Base-by-base conservation (phyloP, 1,140 invertebrate species). In the Anthonomus grandis region DNA sequence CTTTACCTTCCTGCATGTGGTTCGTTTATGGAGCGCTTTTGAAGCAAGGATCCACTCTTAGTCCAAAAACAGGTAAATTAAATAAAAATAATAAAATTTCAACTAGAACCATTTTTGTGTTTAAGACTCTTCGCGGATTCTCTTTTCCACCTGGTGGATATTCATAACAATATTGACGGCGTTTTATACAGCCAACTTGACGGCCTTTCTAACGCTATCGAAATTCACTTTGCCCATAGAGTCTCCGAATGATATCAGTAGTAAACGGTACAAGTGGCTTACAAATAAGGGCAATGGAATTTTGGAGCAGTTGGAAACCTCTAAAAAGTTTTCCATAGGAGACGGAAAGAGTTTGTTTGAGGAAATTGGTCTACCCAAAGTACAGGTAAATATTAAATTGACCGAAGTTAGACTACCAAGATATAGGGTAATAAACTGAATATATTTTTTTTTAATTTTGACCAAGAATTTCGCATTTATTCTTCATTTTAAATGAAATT, bases 171-270 rank as follows among this genome's bases (percentile, higher is more conserved):
- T 93, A 48, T 70, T 94, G 13, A 93, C 90, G 0, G 87, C 90
- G n/a, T 94, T 92, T 73, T 94, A 94, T 71, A 94, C 91, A 2
- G 91, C 91, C 1, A 93, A 94, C 74, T 77, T 94, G 51, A 94
- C 91, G 1, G 91, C 91, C 18, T 93, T 92, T 68, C 77, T 94
- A 2, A 93, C 90, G 0, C 75, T 91, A 9, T 91, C 90, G 0
- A 83, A 86, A 64, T 91, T 92, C 61, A 90, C 88, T 0, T 76
- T 93, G 54, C 84, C 86, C 9, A 87, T 88, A 3, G 83, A 84
- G 47, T 80, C 77, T 4, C 74, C 89, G 1, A 70, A 83, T 27
- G 86, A 91, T 68, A 80, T 93, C 15, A 79, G 81, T 1, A 76
- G 76, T 10, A 83, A 84, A 60, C 78, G 79, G 56, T 81, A 84